Evolutionary conservation across 2,113 vertebrate species (phyloP).

Genomic region (Mus spicilegus): DNA sequence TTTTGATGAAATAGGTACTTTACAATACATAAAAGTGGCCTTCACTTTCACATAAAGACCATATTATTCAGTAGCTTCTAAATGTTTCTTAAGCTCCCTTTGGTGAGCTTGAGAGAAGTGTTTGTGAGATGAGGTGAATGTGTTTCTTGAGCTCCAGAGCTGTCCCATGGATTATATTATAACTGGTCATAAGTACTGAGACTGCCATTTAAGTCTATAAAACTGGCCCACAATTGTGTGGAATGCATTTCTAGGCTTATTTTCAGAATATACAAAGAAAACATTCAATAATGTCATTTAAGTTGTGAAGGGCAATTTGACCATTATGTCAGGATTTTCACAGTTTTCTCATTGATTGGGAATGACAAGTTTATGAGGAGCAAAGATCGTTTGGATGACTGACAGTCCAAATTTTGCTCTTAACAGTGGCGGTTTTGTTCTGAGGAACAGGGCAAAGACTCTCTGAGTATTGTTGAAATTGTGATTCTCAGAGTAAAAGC

Average conservation of each 20-base stretch:
- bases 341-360: constrained; percentile 38
- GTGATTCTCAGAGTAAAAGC: constrained; percentile 22
- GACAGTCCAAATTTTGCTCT: constrained; percentile 37
- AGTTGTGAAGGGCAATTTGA: constrained; percentile 16
- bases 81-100: fast-evolving
- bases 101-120: background rate
- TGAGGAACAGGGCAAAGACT: background rate
- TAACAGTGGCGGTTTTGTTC: constrained; percentile 14
- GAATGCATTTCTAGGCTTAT: constrained; percentile 48
- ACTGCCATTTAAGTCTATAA: background rate
- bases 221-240: background rate
- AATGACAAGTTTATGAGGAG: constrained; percentile 53
- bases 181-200: constrained; percentile 23
- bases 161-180: background rate
- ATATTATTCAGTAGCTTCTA: background rate
- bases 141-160: constrained; percentile 14
- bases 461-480: constrained; percentile 35
- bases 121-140: background rate
- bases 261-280: constrained; percentile 20
- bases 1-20: constrained; percentile 11
- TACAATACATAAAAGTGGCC: background rate
- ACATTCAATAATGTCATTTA: background rate
- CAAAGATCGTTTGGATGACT: background rate
- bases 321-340: background rate
- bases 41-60: background rate